Conservation (phyloP, 1,140 invertebrate genomes). For the Hesperophylax magnus region DNA sequence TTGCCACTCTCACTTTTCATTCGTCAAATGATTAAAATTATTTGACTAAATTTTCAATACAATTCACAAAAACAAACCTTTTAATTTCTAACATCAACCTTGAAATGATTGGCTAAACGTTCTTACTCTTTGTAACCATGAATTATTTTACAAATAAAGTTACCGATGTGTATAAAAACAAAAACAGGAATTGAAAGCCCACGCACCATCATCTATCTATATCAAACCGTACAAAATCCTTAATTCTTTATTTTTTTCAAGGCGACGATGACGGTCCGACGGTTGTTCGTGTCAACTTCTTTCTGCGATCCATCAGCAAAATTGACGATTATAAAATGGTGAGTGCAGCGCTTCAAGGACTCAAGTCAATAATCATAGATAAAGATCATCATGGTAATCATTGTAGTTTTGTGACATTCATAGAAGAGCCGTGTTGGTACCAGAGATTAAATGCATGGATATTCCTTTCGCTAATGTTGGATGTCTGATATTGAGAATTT, state of each 20-base stretch:
- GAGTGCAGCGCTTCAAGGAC: slow-evolving; percentile 72
- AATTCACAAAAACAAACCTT: neutral
- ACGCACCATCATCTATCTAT: neutral
- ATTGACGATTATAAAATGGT: slow-evolving; percentile 99
- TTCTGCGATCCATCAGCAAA: slow-evolving; percentile 96
- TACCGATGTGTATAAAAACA: neutral
- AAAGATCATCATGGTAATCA: too few relatives aligned
- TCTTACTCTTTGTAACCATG: neutral
- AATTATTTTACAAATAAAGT: neutral
- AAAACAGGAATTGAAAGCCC: slow-evolving; percentile 8
- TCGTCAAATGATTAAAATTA: too few relatives aligned
- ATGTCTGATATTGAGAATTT: slow-evolving; percentile 51
- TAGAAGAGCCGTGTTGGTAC: neutral
- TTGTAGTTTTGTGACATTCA: too few relatives aligned
- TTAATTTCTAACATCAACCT: neutral
- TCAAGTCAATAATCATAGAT: too few relatives aligned
- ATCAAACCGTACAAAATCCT: slow-evolving; percentile 6
- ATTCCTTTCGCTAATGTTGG: slow-evolving; percentile 52
- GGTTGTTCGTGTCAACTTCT: slow-evolving; percentile 91
- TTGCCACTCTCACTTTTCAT: too few relatives aligned
- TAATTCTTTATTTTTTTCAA: slow-evolving; percentile 56
- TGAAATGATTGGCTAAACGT: neutral
- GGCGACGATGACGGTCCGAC: slow-evolving; percentile 84
- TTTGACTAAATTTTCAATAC: neutral
- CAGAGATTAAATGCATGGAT: neutral